Evolutionary conservation across 2,888 invertebrate genomes (phyloP).

Genomic region (Rhopalosiphum nymphaeae): DNA sequence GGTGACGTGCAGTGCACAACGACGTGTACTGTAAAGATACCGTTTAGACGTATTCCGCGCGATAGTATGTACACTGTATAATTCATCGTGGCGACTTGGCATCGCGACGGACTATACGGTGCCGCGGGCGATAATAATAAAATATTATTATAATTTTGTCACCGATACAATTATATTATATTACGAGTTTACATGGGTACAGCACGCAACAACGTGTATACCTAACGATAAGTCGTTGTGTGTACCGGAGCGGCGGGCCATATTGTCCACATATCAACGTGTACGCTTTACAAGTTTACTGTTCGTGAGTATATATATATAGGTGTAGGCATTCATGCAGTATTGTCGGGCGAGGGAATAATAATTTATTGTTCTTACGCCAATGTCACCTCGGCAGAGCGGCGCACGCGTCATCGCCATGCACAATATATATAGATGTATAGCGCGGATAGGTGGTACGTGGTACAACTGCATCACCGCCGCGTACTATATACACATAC

Average conservation of each 20-base stretch:
- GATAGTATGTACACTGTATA: not conserved
- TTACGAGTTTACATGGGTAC: not conserved
- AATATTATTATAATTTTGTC: not conserved
- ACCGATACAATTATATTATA: not conserved
- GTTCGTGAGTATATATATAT: not conserved
- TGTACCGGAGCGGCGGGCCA: no score
- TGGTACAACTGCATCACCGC: not conserved
- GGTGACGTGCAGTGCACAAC: not conserved
- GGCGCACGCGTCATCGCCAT: not conserved
- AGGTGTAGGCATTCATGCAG: not conserved
- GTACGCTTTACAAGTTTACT: not conserved
- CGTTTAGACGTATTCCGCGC: no score
- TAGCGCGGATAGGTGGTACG: not conserved
- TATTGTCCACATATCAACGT: no score
- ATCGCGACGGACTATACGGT: not conserved
- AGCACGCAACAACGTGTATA: no score
- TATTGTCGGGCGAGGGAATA: not conserved
- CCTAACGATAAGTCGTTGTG: no score
- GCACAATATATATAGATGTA: not conserved
- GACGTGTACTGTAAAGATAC: no score
- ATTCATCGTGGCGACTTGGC: not conserved
- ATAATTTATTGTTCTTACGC: slow-evolving; percentile 5
- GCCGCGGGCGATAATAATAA: not conserved
- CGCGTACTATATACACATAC: not conserved
- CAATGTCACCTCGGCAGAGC: not conserved